Evolutionary conservation across 1,140 invertebrate genomes (phyloP).

Genomic region (Drosophila lowei): DNA sequence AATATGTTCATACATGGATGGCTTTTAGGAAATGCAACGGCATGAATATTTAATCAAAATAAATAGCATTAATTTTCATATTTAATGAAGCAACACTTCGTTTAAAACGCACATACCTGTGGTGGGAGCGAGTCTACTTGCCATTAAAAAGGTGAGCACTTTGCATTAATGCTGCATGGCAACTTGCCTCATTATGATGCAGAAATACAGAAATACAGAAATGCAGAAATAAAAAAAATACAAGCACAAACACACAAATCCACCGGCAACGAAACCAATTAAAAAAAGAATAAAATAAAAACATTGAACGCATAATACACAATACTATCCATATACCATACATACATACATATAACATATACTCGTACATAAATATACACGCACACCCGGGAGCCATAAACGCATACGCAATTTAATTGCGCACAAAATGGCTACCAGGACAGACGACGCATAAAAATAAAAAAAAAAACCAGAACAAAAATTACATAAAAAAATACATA

Average conservation of each 20-base stretch:
- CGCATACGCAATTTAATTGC: constrained; percentile 80
- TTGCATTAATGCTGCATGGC: constrained; percentile 65
- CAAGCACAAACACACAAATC: constrained; percentile 51
- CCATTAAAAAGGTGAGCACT: constrained; percentile 36
- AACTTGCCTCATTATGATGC: constrained; percentile 58
- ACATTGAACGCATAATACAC: constrained; percentile 41
- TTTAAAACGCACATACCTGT: constrained; percentile 40
- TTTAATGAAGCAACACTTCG: constrained; percentile 78
- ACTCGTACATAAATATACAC: background rate
- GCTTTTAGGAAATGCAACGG: constrained; percentile 39
- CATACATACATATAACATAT: background rate
- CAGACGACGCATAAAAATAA: constrained; percentile 14
- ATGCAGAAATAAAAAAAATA: too few relatives aligned
- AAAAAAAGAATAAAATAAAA: constrained; percentile 45
- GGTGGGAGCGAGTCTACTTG: constrained; percentile 29
- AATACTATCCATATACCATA: constrained; percentile 39
- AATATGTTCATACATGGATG: constrained; percentile 30
- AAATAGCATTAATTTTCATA: constrained; percentile 76
- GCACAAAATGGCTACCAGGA: constrained; percentile 65
- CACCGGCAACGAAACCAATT: constrained; percentile 55
- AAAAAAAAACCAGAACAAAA: constrained; percentile 25
- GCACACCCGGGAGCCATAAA: constrained; percentile 73
- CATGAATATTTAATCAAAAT: constrained; percentile 72
- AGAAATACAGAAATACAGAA: constrained; percentile 24
- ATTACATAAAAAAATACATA: constrained; percentile 41